These are phyloP conservation scores for Paratrypauchen microcephalus DNA, from an alignment of 2,797 vertebrate species.

Conservation along the genomic window DNA sequence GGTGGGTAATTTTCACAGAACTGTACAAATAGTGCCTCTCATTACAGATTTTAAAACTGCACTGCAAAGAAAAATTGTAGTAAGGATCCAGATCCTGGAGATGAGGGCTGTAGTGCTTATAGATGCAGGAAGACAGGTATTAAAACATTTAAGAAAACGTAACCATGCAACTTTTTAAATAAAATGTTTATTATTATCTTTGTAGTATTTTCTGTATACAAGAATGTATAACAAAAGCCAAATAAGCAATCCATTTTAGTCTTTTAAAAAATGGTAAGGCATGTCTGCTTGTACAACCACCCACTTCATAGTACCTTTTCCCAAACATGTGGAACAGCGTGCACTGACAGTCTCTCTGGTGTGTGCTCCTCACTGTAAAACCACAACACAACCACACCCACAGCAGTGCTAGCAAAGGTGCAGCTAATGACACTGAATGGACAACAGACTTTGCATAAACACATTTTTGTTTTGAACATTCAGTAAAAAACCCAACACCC, in stretches of 20 bases:
- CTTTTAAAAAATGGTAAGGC: conserved; percentile 82
- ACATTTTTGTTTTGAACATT: conserved; percentile 52
- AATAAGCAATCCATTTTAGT: conserved; percentile 80
- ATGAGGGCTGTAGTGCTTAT: neutral
- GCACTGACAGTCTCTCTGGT: conserved; percentile 62
- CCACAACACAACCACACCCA: conserved; percentile 66
- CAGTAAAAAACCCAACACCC: conserved; percentile 34
- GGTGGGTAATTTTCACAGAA: conserved; percentile 19
- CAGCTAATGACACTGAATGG: conserved; percentile 63
- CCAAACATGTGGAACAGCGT: conserved; percentile 68
- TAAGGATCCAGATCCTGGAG: neutral
- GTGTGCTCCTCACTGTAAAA: conserved; percentile 58
- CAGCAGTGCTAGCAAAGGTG: conserved; percentile 74
- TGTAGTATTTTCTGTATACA: conserved; percentile 79
- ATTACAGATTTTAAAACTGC: conserved; percentile 10
- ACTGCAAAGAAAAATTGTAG: conserved; percentile 7
- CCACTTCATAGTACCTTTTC: conserved; percentile 48
- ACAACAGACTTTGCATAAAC: conserved; percentile 65
- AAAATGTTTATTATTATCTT: conserved; percentile 80
- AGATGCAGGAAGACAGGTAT: too few species aligned
- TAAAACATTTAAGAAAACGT: neutral
- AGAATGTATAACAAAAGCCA: conserved; percentile 85
- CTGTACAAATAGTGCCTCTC: conserved; percentile 11
- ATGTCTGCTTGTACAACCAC: conserved; percentile 77
- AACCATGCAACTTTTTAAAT: conserved; percentile 55